Evolutionary conservation across 1,140 invertebrate species (phyloP).

Genomic region (Drosophila ananassae): DNA sequence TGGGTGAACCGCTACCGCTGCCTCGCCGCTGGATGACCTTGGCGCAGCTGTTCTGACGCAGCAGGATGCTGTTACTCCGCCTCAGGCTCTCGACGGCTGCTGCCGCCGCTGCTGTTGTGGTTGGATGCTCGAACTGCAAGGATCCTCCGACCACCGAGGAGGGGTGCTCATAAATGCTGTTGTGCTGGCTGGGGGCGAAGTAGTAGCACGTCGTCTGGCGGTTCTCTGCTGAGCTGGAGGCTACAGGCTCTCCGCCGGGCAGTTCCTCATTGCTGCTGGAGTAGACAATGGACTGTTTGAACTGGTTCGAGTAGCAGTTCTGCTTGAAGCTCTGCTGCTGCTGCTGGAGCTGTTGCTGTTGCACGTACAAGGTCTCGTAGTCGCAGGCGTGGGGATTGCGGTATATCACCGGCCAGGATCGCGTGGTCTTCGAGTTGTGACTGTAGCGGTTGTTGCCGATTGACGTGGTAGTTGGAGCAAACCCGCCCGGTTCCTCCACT

Average conservation of each 20-base stretch:
- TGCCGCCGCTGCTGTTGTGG: conserved; percentile 74
- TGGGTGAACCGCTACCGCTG: conserved; percentile 68
- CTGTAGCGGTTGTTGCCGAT: conserved; percentile 66
- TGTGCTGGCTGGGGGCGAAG: conserved; percentile 76
- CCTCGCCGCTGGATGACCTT: conserved; percentile 74
- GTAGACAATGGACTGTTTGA: conserved; percentile 80
- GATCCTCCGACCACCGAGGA: conserved; percentile 79
- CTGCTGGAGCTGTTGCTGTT: conserved; percentile 50
- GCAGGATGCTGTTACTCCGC: conserved; percentile 76
- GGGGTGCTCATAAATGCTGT: conserved; percentile 83
- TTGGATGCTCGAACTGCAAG: conserved; percentile 74
- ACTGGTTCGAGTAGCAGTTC: conserved; percentile 82
- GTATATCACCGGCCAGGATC: conserved; percentile 83
- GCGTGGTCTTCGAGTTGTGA: conserved; percentile 81
- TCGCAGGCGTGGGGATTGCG: conserved; percentile 82
- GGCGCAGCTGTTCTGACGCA: conserved; percentile 79
- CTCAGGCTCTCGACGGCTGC: conserved; percentile 77
- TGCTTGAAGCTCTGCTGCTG: conserved; percentile 68
- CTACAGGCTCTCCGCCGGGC: conserved; percentile 40
- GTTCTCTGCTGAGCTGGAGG: conserved; percentile 44
- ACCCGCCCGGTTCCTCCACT: conserved; percentile 57
- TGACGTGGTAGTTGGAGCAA: conserved; percentile 28
- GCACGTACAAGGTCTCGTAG: conserved; percentile 82
- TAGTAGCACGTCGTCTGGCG: conserved; percentile 79
- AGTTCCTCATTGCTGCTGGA: conserved; percentile 80